Conservation (phyloP, 2,888 invertebrate species). For the Fragum sueziense region DNA sequence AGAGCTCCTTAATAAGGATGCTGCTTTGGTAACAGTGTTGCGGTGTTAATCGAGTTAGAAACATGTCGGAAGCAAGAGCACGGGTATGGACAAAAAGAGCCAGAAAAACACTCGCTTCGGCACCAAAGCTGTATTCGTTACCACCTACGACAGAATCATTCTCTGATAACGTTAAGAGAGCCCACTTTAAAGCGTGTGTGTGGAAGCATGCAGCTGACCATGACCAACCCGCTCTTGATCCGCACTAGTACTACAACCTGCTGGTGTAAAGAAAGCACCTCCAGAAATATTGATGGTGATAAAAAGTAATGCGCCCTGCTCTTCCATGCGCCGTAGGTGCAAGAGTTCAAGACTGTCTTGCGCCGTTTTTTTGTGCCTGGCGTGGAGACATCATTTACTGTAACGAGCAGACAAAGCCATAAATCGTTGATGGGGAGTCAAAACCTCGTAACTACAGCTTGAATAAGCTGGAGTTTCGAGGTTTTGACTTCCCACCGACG, state of each 20-base stretch:
- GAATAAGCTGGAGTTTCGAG: too few relatives aligned
- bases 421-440: too few relatives aligned
- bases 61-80: neutral
- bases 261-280: constrained; percentile 4
- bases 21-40: too few relatives aligned
- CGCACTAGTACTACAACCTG: neutral
- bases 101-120: neutral
- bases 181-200: neutral
- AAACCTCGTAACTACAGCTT: too few relatives aligned
- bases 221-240: neutral
- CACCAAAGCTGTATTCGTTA: neutral
- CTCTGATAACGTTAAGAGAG: neutral
- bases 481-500: too few relatives aligned
- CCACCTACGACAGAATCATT: neutral
- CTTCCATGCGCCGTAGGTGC: constrained; percentile 13
- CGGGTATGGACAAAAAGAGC: neutral
- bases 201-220: neutral
- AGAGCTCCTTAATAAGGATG: too few relatives aligned
- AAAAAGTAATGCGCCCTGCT: neutral
- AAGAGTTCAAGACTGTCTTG: neutral
- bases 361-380: constrained; percentile 2
- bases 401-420: neutral
- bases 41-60: neutral
- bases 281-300: neutral
- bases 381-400: neutral